These are phyloP conservation scores for Epizoanthus illoricatus DNA, from an alignment of 92 coral and sea anemone genomes.

Conservation along the genomic window DNA sequence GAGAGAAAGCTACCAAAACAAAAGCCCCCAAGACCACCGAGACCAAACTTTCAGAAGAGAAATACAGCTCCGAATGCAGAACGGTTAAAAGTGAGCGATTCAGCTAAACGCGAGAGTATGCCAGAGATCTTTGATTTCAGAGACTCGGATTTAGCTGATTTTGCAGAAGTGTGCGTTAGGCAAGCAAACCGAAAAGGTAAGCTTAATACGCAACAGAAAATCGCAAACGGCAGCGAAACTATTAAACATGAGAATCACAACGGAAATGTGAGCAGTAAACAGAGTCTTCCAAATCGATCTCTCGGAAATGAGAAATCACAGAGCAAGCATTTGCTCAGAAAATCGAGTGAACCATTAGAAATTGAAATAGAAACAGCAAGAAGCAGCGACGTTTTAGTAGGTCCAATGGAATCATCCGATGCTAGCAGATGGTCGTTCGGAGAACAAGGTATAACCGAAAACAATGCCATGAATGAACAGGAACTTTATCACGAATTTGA, in stretches of 20 bases:
- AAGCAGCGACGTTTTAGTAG: not conserved
- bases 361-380: not conserved
- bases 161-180: slow-evolving; percentile 28
- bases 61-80: slow-evolving; percentile 26
- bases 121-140: slow-evolving; percentile 17
- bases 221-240: slow-evolving; percentile 9
- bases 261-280: slow-evolving; percentile 5
- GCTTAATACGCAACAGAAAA: slow-evolving; percentile 2
- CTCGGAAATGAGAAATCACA: not conserved
- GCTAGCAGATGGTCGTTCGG: not conserved
- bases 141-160: slow-evolving; percentile 17
- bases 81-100: not conserved
- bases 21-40: slow-evolving; percentile 19
- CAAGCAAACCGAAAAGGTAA: slow-evolving; percentile 17
- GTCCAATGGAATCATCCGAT: not conserved
- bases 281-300: not conserved
- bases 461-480: not conserved
- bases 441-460: not conserved
- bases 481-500: not conserved
- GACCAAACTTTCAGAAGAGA: slow-evolving; percentile 17
- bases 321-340: not conserved
- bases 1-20: not conserved
- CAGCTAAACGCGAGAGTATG: slow-evolving; percentile 27
- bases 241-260: slow-evolving; percentile 1
- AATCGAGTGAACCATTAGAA: not conserved